Conservation (phyloP, 2,797 vertebrate species). For the Anas acuta region DNA sequence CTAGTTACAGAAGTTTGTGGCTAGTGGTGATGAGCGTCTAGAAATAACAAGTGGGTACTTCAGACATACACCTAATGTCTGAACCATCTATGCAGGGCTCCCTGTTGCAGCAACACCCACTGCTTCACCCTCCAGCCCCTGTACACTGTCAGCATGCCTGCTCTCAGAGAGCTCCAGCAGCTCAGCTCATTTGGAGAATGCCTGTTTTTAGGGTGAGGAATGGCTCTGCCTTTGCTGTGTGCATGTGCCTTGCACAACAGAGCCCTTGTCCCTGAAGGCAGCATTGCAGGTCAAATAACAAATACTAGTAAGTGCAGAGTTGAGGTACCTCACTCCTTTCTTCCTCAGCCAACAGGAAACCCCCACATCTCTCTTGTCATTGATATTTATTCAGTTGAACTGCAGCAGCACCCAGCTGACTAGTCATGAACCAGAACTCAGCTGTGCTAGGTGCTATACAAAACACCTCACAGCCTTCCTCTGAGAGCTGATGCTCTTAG, state of each 20-base stretch:
- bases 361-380: not conserved
- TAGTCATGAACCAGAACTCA: not conserved
- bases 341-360: constrained; percentile 45
- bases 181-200: not conserved
- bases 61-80: not conserved
- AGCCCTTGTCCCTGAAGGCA: not conserved
- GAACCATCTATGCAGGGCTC: not conserved
- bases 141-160: not conserved
- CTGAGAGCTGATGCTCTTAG: not conserved
- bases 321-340: not conserved
- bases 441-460: not conserved
- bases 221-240: not conserved
- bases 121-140: not conserved
- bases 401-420: constrained; percentile 2
- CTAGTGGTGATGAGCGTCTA: not conserved
- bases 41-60: not conserved
- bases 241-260: not conserved
- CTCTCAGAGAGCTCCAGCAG: not conserved
- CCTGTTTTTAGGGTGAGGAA: not conserved
- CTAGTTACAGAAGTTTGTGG: constrained; percentile 1
- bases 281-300: constrained; percentile 8
- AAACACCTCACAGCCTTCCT: not conserved
- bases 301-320: not conserved
- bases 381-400: not conserved
- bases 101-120: not conserved